Evolutionary conservation across 2,888 invertebrate species (phyloP).

Genomic region (Polydrusus cervinus): DNA sequence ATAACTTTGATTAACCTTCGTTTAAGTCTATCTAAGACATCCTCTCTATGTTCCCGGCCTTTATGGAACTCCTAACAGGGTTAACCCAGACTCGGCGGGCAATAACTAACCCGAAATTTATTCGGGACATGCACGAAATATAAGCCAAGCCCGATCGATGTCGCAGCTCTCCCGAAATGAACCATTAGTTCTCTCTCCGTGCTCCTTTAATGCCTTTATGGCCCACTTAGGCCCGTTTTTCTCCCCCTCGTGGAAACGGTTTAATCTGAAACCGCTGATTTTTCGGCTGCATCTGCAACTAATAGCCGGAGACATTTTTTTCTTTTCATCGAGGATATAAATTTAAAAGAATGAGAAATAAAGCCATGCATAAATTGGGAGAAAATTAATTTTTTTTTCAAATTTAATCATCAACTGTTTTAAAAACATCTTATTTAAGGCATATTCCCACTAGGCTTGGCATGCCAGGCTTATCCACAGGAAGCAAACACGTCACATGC

Average conservation of each 20-base stretch:
- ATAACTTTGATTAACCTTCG: slow-evolving; percentile 12
- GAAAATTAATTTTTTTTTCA: too few species aligned
- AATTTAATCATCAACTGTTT: too few species aligned
- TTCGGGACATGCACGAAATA: slow-evolving; percentile 54
- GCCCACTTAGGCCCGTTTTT: slow-evolving; percentile 45
- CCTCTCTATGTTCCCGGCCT: slow-evolving; percentile 29
- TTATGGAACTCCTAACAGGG: slow-evolving; percentile 32
- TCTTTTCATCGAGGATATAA: neutral
- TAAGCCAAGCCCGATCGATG: slow-evolving; percentile 53
- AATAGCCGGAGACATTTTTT: slow-evolving; percentile 35
- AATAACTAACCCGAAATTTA: slow-evolving; percentile 54
- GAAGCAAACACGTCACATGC: too few species aligned
- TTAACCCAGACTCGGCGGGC: slow-evolving; percentile 44
- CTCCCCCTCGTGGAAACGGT: slow-evolving; percentile 9
- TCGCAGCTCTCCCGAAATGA: slow-evolving; percentile 17
- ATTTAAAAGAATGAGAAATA: slow-evolving; percentile 11
- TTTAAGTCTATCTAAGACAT: slow-evolving; percentile 11
- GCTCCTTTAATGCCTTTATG: slow-evolving; percentile 53
- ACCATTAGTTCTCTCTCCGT: slow-evolving; percentile 44
- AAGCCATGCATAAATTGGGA: neutral
- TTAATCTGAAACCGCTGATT: slow-evolving; percentile 48
- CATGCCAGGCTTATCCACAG: too few species aligned
- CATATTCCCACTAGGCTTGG: too few species aligned
- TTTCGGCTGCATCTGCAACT: slow-evolving; percentile 54
- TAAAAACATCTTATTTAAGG: too few species aligned